Evolutionary conservation across 2,888 invertebrate genomes (phyloP).

Genomic region (Emesis castigata): DNA sequence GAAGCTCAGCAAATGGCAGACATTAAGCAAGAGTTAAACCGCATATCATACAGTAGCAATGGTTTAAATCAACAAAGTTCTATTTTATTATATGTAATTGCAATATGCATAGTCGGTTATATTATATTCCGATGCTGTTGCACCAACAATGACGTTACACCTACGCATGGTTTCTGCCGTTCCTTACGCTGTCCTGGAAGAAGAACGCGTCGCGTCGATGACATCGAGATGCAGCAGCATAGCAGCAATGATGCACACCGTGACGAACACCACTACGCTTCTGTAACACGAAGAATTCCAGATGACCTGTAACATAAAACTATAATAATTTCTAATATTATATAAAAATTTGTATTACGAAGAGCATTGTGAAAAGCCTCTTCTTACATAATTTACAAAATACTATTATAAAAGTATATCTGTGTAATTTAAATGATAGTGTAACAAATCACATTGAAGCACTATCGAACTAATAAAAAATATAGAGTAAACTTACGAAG

Average conservation of each 20-base stretch:
- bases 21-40: neutral
- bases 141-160: neutral
- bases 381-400: neutral
- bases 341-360: neutral
- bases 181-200: neutral
- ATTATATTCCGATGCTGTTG: constrained; percentile 6
- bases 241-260: neutral
- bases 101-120: neutral
- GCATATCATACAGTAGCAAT: neutral
- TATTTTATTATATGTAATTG: neutral
- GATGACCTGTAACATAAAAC: neutral
- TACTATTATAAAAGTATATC: neutral
- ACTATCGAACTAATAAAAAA: neutral
- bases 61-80: neutral
- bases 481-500: neutral
- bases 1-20: neutral
- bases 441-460: neutral
- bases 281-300: neutral
- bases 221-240: neutral
- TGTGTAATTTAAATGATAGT: neutral
- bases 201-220: neutral
- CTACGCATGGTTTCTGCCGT: neutral
- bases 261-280: neutral
- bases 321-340: neutral
- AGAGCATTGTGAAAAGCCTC: neutral